phyloP scores from a whole-genome alignment of 2,113 vertebrate species.

The Picathartes gymnocephalus region DNA sequence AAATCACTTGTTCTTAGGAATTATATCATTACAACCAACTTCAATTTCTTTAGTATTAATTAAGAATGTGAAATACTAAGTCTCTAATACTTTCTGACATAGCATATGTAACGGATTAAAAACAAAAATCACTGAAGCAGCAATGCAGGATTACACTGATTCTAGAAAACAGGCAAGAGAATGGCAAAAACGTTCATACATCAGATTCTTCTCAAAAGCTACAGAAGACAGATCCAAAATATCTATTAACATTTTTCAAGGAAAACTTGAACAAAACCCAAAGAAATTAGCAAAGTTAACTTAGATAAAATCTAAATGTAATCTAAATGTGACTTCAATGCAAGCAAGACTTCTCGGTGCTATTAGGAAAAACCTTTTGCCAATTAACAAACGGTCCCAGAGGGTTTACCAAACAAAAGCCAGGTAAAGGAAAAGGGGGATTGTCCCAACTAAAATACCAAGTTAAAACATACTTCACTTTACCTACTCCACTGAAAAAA shows the following conservation, averaged over 20 bases:
- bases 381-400: background rate
- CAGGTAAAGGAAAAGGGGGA: background rate
- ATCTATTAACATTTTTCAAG: background rate
- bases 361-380: background rate
- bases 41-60: background rate
- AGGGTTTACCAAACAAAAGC: background rate
- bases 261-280: background rate
- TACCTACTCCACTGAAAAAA: accelerated
- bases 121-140: background rate
- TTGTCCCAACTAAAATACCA: background rate
- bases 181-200: background rate
- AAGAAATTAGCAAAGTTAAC: background rate
- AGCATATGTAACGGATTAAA: background rate
- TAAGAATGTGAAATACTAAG: background rate
- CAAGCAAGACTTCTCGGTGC: background rate
- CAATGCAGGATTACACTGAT: background rate
- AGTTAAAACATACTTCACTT: background rate
- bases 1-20: background rate
- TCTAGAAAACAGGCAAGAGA: background rate
- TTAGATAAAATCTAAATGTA: background rate
- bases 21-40: accelerated
- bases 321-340: background rate
- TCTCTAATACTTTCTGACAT: background rate
- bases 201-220: background rate
- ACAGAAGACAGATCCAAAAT: background rate